Conservation (phyloP, 2,888 invertebrate genomes). For the Mesoligia furuncula region DNA sequence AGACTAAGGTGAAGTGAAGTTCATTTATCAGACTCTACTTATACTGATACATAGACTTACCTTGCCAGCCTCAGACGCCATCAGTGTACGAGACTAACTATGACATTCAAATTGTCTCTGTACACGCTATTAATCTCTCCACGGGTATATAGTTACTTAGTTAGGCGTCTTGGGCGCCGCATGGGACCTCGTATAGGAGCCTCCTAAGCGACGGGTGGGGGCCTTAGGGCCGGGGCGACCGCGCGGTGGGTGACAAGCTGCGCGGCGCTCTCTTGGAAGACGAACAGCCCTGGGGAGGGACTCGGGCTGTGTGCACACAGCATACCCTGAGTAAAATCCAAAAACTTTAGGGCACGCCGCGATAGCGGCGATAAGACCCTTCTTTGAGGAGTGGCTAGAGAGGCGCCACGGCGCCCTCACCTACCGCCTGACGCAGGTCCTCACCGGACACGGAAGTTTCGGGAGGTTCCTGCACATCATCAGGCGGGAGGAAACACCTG, state of each 20-base stretch:
- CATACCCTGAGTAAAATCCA: neutral
- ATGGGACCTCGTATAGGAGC: conserved; percentile 79
- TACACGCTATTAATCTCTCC: conserved; percentile 45
- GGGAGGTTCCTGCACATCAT: too few relatives aligned
- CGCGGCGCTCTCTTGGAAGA: conserved; percentile 26
- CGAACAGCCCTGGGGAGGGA: conserved; percentile 29
- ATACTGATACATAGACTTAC: conserved; percentile 88
- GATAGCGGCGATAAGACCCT: too few relatives aligned
- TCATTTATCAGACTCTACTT: too few relatives aligned
- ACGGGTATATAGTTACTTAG: conserved; percentile 52
- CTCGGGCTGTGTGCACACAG: conserved; percentile 12
- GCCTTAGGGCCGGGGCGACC: conserved; percentile 8
- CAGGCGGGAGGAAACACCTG: too few relatives aligned
- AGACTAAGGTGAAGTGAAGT: too few relatives aligned
- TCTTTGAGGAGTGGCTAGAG: too few relatives aligned
- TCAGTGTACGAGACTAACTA: conserved; percentile 69
- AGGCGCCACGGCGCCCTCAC: too few relatives aligned
- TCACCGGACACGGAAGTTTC: too few relatives aligned
- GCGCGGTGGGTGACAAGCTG: neutral
- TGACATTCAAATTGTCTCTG: neutral
- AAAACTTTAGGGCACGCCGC: too few relatives aligned
- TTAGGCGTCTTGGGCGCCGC: conserved; percentile 87
- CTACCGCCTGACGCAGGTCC: too few relatives aligned
- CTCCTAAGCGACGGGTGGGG: conserved; percentile 18
- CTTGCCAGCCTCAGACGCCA: conserved; percentile 88